These are phyloP conservation scores for Lasioglossum baleicum DNA, from an alignment of 1,140 invertebrate genomes.

Conservation along the genomic window DNA sequence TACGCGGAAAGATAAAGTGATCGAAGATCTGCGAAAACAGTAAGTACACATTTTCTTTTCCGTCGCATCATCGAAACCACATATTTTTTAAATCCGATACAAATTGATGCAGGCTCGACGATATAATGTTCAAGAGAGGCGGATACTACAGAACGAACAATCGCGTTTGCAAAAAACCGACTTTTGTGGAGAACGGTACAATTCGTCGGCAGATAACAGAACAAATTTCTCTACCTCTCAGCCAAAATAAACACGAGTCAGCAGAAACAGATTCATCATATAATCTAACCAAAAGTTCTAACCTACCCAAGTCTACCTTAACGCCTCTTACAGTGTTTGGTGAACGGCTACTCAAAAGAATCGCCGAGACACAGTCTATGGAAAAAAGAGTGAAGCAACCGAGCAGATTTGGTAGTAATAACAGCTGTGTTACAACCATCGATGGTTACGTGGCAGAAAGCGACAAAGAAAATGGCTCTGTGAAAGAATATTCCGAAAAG, in stretches of 20 bases:
- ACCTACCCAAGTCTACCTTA: conserved; percentile 37
- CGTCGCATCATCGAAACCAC: not conserved
- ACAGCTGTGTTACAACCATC: not conserved
- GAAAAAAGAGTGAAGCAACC: conserved; percentile 37
- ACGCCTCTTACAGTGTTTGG: conserved; percentile 66
- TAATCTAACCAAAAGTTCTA: conserved; percentile 35
- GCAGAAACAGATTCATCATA: not conserved
- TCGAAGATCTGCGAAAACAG: conserved; percentile 73
- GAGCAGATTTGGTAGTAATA: not conserved
- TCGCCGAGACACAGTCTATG: conserved; percentile 56
- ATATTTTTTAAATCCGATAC: conserved; percentile 7
- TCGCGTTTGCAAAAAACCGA: not conserved
- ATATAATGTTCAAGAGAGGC: conserved; percentile 63
- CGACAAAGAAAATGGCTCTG: conserved; percentile 58
- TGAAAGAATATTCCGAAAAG: not conserved
- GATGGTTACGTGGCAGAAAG: conserved; percentile 37
- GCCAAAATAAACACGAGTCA: conserved; percentile 14
- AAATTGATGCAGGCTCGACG: conserved; percentile 66
- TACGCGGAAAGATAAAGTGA: conserved; percentile 75
- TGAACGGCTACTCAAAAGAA: conserved; percentile 67
- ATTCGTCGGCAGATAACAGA: not conserved
- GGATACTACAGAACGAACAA: not conserved
- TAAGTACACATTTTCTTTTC: conserved; percentile 56
- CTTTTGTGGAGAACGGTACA: not conserved
- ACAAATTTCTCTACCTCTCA: not conserved